Conservation (phyloP, 2,113 vertebrate genomes). For the Trematocara unimaculatum region DNA sequence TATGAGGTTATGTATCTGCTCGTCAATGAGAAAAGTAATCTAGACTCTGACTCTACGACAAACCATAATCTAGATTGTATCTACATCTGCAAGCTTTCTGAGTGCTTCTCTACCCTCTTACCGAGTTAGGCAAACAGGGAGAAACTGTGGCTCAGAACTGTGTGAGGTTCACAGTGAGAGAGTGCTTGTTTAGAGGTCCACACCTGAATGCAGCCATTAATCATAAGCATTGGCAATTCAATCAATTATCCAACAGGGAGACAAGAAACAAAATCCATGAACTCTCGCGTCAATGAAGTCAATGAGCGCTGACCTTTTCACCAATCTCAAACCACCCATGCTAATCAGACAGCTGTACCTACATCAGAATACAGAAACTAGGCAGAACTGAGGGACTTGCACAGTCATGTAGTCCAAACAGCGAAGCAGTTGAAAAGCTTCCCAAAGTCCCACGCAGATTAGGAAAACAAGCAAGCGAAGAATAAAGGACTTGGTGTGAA, state of each 20-base stretch:
- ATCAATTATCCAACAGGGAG: slow-evolving; percentile 50
- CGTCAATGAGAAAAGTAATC: neutral
- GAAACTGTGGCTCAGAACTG: neutral
- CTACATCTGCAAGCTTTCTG: neutral
- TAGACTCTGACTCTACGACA: neutral
- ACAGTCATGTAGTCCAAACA: neutral
- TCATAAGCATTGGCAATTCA: slow-evolving; percentile 41
- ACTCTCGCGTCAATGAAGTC: slow-evolving; percentile 45
- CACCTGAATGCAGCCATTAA: slow-evolving; percentile 33
- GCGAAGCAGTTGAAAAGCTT: neutral
- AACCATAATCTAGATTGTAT: neutral
- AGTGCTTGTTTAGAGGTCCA: neutral
- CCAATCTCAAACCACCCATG: slow-evolving; percentile 2
- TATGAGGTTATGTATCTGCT: neutral
- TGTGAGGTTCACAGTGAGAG: neutral
- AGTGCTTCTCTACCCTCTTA: neutral
- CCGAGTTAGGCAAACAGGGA: neutral
- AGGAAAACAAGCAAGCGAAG: neutral
- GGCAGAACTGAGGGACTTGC: neutral
- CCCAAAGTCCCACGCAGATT: neutral
- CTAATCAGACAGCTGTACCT: slow-evolving; percentile 36
- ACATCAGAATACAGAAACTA: neutral
- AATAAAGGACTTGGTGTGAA: neutral
- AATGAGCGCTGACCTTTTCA: slow-evolving; percentile 55
- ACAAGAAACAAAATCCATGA: slow-evolving; percentile 60